A percentile compares a stretch with the other conserved stretches of the same genome.
Evolutionary conservation across 2,888 invertebrate genomes (phyloP).

Genomic region (Archips xylosteana): DNA sequence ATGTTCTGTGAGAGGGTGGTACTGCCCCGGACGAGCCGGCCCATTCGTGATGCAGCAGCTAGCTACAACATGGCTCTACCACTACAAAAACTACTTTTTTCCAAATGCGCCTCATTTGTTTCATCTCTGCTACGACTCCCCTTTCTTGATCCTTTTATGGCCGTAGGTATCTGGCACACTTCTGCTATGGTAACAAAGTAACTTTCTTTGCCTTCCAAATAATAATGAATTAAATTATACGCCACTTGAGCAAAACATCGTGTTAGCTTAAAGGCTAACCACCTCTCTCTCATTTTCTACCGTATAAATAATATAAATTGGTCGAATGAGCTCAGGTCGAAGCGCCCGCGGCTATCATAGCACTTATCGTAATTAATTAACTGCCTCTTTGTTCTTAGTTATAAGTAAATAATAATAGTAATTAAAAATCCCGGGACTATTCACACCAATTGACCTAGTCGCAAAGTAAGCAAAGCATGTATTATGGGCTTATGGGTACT

Average conservation of each 20-base stretch:
- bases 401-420: no score
- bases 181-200: not conserved
- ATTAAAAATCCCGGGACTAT: no score
- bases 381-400: constrained; percentile 35
- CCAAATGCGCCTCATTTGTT: not conserved
- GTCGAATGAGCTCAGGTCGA: constrained; percentile 29
- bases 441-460: no score
- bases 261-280: constrained; percentile 23
- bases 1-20: no score
- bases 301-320: constrained; percentile 20
- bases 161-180: not conserved
- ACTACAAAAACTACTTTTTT: no score
- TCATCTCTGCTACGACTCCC: no score
- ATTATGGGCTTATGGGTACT: no score
- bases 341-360: constrained; percentile 30
- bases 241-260: constrained; percentile 12
- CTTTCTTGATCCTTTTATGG: no score
- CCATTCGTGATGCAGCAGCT: no score
- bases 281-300: constrained; percentile 24
- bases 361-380: constrained; percentile 39
- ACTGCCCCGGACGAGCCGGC: no score
- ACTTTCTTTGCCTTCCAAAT: not conserved
- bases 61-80: no score
- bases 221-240: not conserved
- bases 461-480: no score